Percentiles rank a stretch among this genome's conserved stretches.
These are phyloP conservation scores for Stichodactyla mertensii DNA, from an alignment of 64 coral and sea anemone genomes.

Conservation along the genomic window DNA sequence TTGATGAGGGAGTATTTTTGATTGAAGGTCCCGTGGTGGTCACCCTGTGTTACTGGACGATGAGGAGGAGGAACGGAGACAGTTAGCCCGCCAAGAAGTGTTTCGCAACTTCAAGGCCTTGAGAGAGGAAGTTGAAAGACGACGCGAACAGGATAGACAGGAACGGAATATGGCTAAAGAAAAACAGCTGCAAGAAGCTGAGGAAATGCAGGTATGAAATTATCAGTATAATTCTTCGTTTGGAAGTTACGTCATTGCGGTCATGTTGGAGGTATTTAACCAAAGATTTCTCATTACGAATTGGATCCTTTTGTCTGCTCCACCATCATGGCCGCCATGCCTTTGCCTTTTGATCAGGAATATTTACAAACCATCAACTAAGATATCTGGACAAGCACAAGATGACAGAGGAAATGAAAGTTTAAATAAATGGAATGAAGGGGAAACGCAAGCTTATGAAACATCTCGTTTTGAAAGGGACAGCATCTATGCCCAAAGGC, in stretches of 20 bases:
- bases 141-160: constrained; percentile 72
- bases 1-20: background rate
- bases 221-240: background rate
- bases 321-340: too few species aligned
- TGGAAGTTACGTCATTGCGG: too few species aligned
- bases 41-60: constrained; percentile 81
- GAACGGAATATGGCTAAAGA: constrained; percentile 90
- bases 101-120: constrained; percentile 64
- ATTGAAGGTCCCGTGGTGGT: constrained; percentile 68
- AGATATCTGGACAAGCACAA: too few species aligned
- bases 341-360: too few species aligned
- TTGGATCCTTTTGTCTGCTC: too few species aligned
- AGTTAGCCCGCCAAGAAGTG: constrained; percentile 42
- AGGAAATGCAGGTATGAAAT: constrained; percentile 82
- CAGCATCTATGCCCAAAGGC: too few species aligned
- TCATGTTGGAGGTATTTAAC: background rate
- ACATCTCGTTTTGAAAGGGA: too few species aligned
- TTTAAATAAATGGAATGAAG: too few species aligned
- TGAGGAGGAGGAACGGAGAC: constrained; percentile 54
- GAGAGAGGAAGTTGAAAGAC: constrained; percentile 73
- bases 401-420: too few species aligned
- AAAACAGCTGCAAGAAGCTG: constrained; percentile 78
- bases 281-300: too few species aligned
- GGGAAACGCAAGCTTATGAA: too few species aligned
- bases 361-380: too few species aligned